These are phyloP conservation scores for Hypselothyrea guttata DNA, from an alignment of 2,888 invertebrate genomes.

Conservation along the genomic window DNA sequence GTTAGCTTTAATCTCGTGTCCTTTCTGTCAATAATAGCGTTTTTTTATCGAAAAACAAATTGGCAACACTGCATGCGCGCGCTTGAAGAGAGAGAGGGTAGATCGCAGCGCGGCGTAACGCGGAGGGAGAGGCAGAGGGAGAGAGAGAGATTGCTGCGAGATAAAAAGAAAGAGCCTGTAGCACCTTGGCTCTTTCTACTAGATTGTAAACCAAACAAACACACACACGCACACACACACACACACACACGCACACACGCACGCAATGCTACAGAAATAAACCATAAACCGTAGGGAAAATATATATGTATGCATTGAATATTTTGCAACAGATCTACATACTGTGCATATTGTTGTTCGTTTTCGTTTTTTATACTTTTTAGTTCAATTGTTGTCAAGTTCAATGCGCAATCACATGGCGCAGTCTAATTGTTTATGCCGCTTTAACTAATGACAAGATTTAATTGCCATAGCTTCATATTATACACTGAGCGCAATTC, in stretches of 20 bases:
- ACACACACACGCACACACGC: too few species aligned
- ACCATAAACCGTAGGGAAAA: slow-evolving; percentile 52
- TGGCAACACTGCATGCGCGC: too few species aligned
- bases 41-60: too few species aligned
- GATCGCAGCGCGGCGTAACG: too few species aligned
- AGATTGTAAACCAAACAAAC: slow-evolving; percentile 69
- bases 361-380: slow-evolving; percentile 2
- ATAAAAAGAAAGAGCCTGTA: slow-evolving; percentile 12
- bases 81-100: slow-evolving; percentile 14
- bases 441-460: slow-evolving; percentile 1
- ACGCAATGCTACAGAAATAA: slow-evolving; percentile 58
- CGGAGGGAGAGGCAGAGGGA: slow-evolving; percentile 1
- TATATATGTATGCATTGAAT: slow-evolving; percentile 27
- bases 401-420: slow-evolving; percentile 51
- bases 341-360: too few species aligned
- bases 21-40: too few species aligned
- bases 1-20: too few species aligned
- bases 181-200: too few species aligned
- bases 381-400: slow-evolving; percentile 50
- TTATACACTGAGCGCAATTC: slow-evolving; percentile 7
- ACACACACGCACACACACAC: slow-evolving; percentile 52
- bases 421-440: slow-evolving; percentile 20
- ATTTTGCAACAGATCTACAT: slow-evolving; percentile 28
- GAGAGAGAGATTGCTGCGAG: slow-evolving; percentile 4
- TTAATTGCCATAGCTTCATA: too few species aligned